Evolutionary conservation across 2,797 vertebrate species (phyloP).

Genomic region (Natrix natrix): DNA sequence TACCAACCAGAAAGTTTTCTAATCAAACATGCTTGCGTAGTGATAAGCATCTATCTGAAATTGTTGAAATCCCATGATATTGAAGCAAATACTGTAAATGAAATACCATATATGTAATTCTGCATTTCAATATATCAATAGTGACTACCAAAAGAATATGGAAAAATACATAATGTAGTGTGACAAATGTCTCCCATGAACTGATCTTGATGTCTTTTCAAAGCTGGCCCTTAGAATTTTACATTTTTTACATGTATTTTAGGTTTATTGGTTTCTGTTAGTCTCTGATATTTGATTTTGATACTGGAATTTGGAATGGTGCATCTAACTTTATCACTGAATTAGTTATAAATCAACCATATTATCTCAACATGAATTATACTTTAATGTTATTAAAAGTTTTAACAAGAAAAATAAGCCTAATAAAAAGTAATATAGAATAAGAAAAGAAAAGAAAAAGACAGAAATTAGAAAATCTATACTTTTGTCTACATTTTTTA

Average conservation of each 20-base stretch:
- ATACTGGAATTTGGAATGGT: not conserved
- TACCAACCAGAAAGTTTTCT: not conserved
- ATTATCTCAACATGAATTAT: conserved; percentile 13
- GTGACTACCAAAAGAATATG: not conserved
- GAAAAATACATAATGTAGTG: not conserved
- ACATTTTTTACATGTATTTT: not conserved
- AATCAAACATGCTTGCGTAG: not conserved
- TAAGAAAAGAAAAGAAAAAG: not conserved
- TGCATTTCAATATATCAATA: not conserved
- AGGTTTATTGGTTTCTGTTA: not conserved
- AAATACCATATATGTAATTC: not conserved
- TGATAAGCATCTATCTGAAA: not conserved
- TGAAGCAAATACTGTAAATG: not conserved
- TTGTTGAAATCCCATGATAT: not conserved
- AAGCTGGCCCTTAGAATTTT: not conserved
- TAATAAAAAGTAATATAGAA: not conserved
- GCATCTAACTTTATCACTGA: not conserved
- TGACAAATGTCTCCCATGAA: not conserved
- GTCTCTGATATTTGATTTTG: not conserved
- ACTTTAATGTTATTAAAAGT: not conserved
- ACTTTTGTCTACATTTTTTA: conserved; percentile 5
- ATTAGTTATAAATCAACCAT: not conserved
- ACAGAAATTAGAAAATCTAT: not conserved
- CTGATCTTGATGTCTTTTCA: not conserved
- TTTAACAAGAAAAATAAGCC: not conserved